A percentile compares a stretch with the other conserved stretches of the same genome.
Conservation (phyloP, 2,888 invertebrate species). For the Drosophila testacea region DNA sequence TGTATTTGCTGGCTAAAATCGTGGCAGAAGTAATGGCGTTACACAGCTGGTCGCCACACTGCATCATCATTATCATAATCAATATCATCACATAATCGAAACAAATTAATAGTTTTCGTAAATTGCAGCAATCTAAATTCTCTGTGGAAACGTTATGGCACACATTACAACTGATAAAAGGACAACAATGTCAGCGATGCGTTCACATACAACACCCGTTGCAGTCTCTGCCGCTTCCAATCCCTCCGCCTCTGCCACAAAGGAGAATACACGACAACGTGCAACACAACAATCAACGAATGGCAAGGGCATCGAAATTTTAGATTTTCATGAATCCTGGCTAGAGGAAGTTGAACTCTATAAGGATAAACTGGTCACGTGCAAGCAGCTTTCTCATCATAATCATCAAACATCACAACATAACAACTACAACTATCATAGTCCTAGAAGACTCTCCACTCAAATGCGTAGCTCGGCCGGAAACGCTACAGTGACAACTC, state of each 20-base stretch:
- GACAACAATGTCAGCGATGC: slow-evolving; percentile 64
- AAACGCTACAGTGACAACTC: slow-evolving; percentile 18
- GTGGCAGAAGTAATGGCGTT: slow-evolving; percentile 45
- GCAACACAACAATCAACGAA: slow-evolving; percentile 12
- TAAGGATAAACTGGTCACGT: slow-evolving; percentile 81
- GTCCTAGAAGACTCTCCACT: slow-evolving; percentile 3
- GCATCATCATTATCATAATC: slow-evolving; percentile 6
- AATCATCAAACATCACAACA: slow-evolving; percentile 51
- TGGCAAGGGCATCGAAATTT: slow-evolving; percentile 81
- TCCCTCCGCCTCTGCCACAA: slow-evolving; percentile 53
- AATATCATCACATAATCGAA: slow-evolving; percentile 51
- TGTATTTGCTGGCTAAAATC: slow-evolving; percentile 11
- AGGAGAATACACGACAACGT: slow-evolving; percentile 74
- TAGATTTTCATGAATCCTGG: slow-evolving; percentile 85
- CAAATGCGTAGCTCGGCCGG: slow-evolving; percentile 54
- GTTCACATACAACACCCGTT: slow-evolving; percentile 43
- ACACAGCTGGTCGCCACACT: slow-evolving; percentile 18
- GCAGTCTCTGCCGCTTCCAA: slow-evolving; percentile 4
- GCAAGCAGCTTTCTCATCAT: slow-evolving; percentile 74
- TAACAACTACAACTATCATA: slow-evolving; percentile 24
- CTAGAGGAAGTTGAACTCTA: slow-evolving; percentile 84
- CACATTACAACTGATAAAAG: slow-evolving; percentile 84
- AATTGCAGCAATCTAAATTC: slow-evolving; percentile 76
- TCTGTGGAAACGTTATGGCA: slow-evolving; percentile 80
- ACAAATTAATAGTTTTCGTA: slow-evolving; percentile 1